These are phyloP conservation scores for Atopsyche davidsoni DNA, from an alignment of 1,140 invertebrate genomes.

Conservation along the genomic window DNA sequence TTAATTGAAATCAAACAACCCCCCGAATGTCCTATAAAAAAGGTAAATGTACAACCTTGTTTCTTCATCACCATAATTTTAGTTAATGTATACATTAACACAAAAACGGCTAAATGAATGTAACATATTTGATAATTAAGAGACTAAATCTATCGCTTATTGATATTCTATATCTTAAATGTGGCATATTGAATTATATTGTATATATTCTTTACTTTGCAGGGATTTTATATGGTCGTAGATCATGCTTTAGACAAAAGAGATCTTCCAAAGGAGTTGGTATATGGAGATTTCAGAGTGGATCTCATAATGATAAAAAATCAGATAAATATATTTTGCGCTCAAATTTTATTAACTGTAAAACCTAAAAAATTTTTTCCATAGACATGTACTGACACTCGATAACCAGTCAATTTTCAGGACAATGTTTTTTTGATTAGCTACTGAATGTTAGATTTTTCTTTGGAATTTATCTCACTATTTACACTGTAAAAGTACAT, in stretches of 20 bases:
- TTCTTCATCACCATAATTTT: not conserved
- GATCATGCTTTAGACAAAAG: not conserved
- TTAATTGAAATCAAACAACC: not conserved
- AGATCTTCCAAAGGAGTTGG: not conserved
- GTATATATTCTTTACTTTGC: not conserved
- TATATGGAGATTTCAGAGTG: not conserved
- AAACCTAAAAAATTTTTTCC: no score
- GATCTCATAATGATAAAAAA: not conserved
- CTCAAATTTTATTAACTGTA: constrained; percentile 8
- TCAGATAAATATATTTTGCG: not conserved
- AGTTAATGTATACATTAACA: not conserved
- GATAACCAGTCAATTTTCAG: no score
- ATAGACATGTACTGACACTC: no score
- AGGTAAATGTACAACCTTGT: not conserved
- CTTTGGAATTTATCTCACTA: no score
- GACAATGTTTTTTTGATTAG: no score
- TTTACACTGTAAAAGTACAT: no score
- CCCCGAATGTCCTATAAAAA: not conserved
- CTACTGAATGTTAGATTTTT: no score
- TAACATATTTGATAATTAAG: no score
- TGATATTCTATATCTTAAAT: no score
- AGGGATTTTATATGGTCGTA: not conserved
- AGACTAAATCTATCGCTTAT: no score
- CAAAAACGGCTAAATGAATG: no score
- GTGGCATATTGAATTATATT: not conserved